These are phyloP conservation scores for Nemotelus pantherinus DNA, from an alignment of 2,888 invertebrate genomes.

Conservation along the genomic window DNA sequence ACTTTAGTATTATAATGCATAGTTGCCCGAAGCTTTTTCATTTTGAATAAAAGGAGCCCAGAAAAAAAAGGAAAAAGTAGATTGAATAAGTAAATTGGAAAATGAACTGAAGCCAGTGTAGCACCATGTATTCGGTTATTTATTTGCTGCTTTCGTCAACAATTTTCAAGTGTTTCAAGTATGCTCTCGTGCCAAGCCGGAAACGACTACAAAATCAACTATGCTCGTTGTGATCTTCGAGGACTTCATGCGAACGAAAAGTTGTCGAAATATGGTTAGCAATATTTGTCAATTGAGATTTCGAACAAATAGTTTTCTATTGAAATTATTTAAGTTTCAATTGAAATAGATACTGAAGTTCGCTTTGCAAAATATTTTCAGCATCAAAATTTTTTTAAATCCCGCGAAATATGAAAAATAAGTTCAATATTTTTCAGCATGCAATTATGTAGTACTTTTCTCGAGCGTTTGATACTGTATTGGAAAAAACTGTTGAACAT, in stretches of 20 bases:
- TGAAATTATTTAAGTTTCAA: not conserved
- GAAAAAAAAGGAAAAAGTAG: too few species aligned
- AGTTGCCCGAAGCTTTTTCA: not conserved
- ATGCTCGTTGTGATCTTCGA: not conserved
- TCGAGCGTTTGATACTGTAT: too few species aligned
- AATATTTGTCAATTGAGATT: not conserved
- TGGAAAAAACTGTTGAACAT: too few species aligned
- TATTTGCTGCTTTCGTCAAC: not conserved
- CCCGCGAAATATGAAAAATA: not conserved
- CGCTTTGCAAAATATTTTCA: not conserved
- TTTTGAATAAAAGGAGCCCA: not conserved
- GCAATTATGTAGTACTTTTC: too few species aligned
- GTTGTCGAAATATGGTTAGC: not conserved
- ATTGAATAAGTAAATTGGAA: too few species aligned
- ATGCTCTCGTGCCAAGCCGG: not conserved
- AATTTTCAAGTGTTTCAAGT: not conserved
- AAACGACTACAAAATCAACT: not conserved
- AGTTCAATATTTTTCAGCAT: not conserved
- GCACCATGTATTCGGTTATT: not conserved
- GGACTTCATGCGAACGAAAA: not conserved
- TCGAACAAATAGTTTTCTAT: not conserved
- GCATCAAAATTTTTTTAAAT: too few species aligned
- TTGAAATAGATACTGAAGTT: not conserved
- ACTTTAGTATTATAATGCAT: not conserved
- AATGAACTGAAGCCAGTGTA: too few species aligned